These are phyloP conservation scores for Leucophora obtusa DNA, from an alignment of 2,888 invertebrate genomes.

Conservation along the genomic window DNA sequence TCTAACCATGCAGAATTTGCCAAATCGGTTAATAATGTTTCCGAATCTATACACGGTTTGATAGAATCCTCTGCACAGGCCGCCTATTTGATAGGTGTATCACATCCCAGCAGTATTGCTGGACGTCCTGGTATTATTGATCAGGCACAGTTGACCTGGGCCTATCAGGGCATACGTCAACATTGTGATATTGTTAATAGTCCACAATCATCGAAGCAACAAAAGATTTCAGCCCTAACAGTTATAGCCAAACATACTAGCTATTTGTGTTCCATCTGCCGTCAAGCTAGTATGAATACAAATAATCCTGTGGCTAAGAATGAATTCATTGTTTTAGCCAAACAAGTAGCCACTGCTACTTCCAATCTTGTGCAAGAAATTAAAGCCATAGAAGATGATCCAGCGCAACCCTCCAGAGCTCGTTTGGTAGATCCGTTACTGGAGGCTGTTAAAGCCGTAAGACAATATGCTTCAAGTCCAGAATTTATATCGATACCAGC, in stretches of 20 bases:
- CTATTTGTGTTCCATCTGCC: slow-evolving; percentile 95
- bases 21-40: slow-evolving; percentile 89
- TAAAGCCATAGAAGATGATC: slow-evolving; percentile 92
- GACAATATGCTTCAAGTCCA: slow-evolving; percentile 94
- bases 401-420: slow-evolving; percentile 84
- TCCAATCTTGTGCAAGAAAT: slow-evolving; percentile 96
- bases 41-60: slow-evolving; percentile 92
- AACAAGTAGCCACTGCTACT: slow-evolving; percentile 97
- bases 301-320: slow-evolving; percentile 94
- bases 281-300: slow-evolving; percentile 94
- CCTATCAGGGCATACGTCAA: slow-evolving; percentile 92
- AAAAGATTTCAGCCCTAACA: slow-evolving; percentile 93
- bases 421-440: slow-evolving; percentile 91
- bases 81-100: slow-evolving; percentile 95
- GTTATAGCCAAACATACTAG: slow-evolving; percentile 97
- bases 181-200: slow-evolving; percentile 90
- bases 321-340: slow-evolving; percentile 98
- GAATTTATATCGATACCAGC: slow-evolving; percentile 97
- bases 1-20: slow-evolving; percentile 92
- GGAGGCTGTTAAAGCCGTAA: slow-evolving; percentile 94
- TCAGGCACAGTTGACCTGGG: slow-evolving; percentile 91
- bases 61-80: slow-evolving; percentile 97
- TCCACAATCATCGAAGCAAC: slow-evolving; percentile 86
- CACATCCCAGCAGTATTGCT: slow-evolving; percentile 92
- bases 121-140: slow-evolving; percentile 94